Conservation (phyloP, 2,113 vertebrate genomes). For the Uria lomvia region DNA sequence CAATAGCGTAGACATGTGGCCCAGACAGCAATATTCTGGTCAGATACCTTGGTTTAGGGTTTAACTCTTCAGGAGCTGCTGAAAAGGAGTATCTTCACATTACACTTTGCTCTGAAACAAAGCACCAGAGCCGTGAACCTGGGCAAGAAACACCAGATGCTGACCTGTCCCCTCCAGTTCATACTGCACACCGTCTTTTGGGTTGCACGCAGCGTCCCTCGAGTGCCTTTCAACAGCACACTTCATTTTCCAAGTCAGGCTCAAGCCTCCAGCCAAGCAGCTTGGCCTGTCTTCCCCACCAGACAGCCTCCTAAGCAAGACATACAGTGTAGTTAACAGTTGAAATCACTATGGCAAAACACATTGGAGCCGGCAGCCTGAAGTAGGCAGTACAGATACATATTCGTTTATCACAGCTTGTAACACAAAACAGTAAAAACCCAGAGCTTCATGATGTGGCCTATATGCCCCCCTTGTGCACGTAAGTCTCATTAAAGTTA, state of each 20-base stretch:
- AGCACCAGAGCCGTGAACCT: background rate
- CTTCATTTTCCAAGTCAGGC: background rate
- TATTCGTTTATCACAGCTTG: background rate
- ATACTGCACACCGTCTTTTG: background rate
- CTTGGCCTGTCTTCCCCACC: background rate
- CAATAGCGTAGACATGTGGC: rapidly evolving
- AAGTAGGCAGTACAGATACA: background rate
- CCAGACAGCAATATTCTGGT: background rate
- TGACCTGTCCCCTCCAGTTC: background rate
- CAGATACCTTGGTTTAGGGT: background rate
- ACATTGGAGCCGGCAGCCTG: background rate
- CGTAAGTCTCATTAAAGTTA: background rate
- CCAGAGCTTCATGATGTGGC: background rate
- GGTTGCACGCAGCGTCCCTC: background rate
- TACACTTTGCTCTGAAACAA: background rate
- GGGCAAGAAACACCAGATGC: background rate
- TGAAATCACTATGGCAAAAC: background rate
- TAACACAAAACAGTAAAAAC: background rate
- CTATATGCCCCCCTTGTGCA: background rate
- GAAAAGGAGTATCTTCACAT: background rate
- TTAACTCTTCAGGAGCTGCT: background rate
- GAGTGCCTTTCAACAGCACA: background rate
- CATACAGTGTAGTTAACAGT: rapidly evolving
- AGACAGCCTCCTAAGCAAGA: background rate
- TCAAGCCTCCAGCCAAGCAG: background rate